Percentiles rank a stretch among this genome's conserved stretches.
These are phyloP conservation scores for Phymanthus crucifer DNA, from an alignment of 92 coral and sea anemone species.

Conservation along the genomic window DNA sequence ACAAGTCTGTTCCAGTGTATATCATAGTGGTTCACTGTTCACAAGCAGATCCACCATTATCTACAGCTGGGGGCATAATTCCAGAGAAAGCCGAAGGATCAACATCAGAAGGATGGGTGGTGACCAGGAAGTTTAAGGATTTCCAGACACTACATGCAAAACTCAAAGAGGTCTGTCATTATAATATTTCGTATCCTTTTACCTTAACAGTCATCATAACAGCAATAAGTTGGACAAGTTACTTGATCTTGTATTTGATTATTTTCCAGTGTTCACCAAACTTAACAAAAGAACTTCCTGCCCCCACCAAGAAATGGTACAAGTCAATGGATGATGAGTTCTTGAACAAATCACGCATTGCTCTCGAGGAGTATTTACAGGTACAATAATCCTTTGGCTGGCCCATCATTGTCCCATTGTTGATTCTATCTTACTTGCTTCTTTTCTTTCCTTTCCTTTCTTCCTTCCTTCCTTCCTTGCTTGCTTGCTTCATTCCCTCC, in stretches of 20 bases:
- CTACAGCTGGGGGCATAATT: conserved; percentile 47
- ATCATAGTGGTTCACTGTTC: conserved; percentile 93
- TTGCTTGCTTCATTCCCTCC: too few species aligned
- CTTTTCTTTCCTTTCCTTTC: background rate
- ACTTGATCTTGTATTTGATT: too few species aligned
- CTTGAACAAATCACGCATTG: conserved; percentile 70
- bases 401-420: background rate
- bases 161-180: conserved; percentile 79
- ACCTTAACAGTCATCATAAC: too few species aligned
- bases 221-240: background rate
- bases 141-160: conserved; percentile 89
- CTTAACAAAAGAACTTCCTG: conserved; percentile 87
- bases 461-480: too few species aligned
- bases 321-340: conserved; percentile 88
- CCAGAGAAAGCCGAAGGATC: conserved; percentile 36
- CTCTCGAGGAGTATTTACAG: conserved; percentile 90
- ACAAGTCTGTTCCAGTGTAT: conserved; percentile 73
- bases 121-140: conserved; percentile 85
- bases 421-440: background rate
- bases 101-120: conserved; percentile 92
- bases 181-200: too few species aligned
- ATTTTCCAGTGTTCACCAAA: conserved; percentile 74
- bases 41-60: conserved; percentile 30
- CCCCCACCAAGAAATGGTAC: conserved; percentile 95
- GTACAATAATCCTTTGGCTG: conserved; percentile 20